These are phyloP conservation scores for Brachionus paranguensis DNA, from an alignment of 1,140 invertebrate genomes.

Conservation along the genomic window DNA sequence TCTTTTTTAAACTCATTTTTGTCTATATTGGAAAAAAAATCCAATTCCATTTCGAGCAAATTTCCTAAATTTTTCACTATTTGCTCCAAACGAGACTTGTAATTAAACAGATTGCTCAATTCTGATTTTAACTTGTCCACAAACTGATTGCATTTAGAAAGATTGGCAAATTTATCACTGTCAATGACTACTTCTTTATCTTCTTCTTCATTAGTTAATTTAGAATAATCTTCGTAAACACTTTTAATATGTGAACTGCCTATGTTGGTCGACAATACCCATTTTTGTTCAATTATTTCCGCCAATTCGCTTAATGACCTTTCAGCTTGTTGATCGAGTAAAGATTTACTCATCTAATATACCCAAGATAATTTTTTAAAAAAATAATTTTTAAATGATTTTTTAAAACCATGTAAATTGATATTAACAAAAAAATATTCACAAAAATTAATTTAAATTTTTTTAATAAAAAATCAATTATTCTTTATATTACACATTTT, in stretches of 20 bases:
- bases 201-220: background rate
- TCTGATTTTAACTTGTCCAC: background rate
- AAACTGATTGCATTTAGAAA: background rate
- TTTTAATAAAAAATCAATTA: background rate
- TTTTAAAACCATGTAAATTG: background rate
- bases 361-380: background rate
- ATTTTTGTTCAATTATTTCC: background rate
- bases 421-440: background rate
- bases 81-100: background rate
- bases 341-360: background rate
- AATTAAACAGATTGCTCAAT: background rate
- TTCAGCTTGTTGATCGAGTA: background rate
- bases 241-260: background rate
- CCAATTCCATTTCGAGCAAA: background rate
- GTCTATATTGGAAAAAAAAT: background rate
- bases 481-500: background rate
- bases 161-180: background rate
- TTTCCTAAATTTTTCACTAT: background rate
- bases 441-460: background rate
- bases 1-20: background rate
- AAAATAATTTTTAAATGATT: background rate
- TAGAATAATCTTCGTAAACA: background rate
- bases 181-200: background rate
- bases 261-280: background rate
- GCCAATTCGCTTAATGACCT: background rate